phyloP scores from a whole-genome alignment of 2,888 invertebrate genomes.

The Hydriomena furcata region DNA sequence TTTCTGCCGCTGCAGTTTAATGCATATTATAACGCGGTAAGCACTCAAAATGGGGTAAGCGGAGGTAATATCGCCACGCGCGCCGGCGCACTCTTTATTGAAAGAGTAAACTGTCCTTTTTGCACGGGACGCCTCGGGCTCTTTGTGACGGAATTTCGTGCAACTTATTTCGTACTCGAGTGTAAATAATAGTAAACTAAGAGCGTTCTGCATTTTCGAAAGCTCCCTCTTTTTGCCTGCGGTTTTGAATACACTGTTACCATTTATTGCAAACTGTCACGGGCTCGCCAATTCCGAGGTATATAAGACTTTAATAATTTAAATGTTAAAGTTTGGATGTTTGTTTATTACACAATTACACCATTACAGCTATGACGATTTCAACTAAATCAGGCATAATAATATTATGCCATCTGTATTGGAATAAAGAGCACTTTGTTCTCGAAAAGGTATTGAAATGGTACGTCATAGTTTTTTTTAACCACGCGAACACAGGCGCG shows the following conservation, averaged over 20 bases:
- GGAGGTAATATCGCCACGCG: conserved; percentile 67
- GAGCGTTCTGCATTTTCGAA: conserved; percentile 63
- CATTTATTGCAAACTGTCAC: conserved; percentile 52
- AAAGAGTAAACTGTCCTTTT: conserved; percentile 81
- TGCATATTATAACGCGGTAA: conserved; percentile 81
- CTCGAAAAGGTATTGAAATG: too few species aligned
- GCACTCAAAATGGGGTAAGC: conserved; percentile 72
- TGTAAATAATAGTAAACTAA: conserved; percentile 72
- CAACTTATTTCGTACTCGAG: conserved; percentile 71
- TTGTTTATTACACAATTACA: too few species aligned
- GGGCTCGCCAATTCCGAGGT: conserved; percentile 45
- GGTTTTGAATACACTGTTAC: conserved; percentile 56
- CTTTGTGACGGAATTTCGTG: conserved; percentile 71
- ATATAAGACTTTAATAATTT: too few species aligned
- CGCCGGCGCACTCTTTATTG: conserved; percentile 72
- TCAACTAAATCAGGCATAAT: too few species aligned
- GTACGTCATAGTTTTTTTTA: too few species aligned
- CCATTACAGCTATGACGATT: too few species aligned
- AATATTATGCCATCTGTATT: too few species aligned
- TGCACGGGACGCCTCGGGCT: conserved; percentile 70
- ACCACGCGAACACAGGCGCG: too few species aligned
- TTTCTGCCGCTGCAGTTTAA: conserved; percentile 76
- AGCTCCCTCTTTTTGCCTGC: conserved; percentile 54
- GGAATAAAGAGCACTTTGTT: too few species aligned
- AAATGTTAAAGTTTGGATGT: too few species aligned